A percentile compares a stretch with the other conserved stretches of the same genome.
These are phyloP conservation scores for Aplodontia rufa DNA, from an alignment of 2,113 vertebrate species.

Conservation along the genomic window DNA sequence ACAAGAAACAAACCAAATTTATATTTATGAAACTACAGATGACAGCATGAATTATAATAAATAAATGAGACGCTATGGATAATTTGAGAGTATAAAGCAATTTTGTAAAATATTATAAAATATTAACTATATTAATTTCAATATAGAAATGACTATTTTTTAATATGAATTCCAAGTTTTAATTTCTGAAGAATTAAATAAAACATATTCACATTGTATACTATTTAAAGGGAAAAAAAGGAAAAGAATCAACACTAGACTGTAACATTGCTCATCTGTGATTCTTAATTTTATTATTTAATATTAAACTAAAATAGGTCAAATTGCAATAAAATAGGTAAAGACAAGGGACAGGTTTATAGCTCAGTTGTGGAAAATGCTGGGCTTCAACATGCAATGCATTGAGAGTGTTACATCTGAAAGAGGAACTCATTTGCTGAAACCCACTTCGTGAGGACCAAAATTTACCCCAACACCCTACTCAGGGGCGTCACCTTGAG, in stretches of 20 bases:
- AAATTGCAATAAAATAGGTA: constrained; percentile 66
- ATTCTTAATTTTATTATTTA: not conserved
- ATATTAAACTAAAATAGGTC: not conserved
- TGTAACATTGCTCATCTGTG: not conserved
- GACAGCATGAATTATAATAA: not conserved
- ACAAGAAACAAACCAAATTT: not conserved
- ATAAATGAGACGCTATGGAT: not conserved
- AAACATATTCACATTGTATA: not conserved
- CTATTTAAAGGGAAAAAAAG: not conserved
- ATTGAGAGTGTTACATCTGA: too few relatives aligned
- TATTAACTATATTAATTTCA: not conserved
- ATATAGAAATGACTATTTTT: not conserved
- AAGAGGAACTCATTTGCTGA: too few relatives aligned
- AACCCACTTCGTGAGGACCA: too few relatives aligned
- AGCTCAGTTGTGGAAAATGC: not conserved
- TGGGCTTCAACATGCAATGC: too few relatives aligned
- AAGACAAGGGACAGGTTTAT: constrained; percentile 11
- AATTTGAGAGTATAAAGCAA: not conserved
- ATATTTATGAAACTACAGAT: not conserved
- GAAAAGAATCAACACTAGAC: not conserved
- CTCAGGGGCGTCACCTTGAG: too few relatives aligned
- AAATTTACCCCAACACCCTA: too few relatives aligned
- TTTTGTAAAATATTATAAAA: not conserved
- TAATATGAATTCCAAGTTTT: not conserved
- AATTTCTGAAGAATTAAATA: not conserved